Percentiles rank a stretch among this genome's conserved stretches.
These are phyloP conservation scores for Melanotaenia maccullochi DNA, from an alignment of 2,797 vertebrate genomes.

Conservation along the genomic window DNA sequence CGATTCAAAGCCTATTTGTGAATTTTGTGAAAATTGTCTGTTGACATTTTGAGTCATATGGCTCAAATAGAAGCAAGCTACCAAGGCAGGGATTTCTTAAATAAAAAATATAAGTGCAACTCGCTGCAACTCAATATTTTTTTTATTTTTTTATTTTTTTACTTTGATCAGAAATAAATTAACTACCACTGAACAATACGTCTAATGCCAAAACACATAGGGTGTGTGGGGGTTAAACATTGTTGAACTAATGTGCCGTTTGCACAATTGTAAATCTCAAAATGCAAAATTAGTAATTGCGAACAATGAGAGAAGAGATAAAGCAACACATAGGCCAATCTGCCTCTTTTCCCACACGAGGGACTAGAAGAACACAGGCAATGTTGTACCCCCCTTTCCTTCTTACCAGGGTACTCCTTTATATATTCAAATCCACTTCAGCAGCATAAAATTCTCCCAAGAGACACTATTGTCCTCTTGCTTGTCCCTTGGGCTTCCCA, in stretches of 20 bases:
- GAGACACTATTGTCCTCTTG: slow-evolving; percentile 84
- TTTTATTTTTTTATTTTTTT: slow-evolving; percentile 15
- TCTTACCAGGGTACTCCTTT: slow-evolving; percentile 78
- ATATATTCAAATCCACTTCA: slow-evolving; percentile 87
- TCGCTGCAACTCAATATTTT: slow-evolving; percentile 1
- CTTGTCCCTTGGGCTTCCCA: slow-evolving; percentile 83
- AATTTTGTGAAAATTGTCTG: not conserved
- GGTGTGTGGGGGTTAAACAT: slow-evolving; percentile 36
- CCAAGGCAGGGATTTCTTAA: slow-evolving; percentile 12
- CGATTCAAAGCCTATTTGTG: not conserved
- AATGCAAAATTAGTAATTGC: slow-evolving; percentile 72
- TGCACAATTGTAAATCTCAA: slow-evolving; percentile 65
- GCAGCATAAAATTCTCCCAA: slow-evolving; percentile 86
- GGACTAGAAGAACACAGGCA: slow-evolving; percentile 75
- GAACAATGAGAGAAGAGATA: slow-evolving; percentile 53
- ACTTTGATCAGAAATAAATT: slow-evolving; percentile 43
- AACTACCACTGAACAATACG: slow-evolving; percentile 26
- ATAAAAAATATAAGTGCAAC: slow-evolving; percentile 27
- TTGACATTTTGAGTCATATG: not conserved
- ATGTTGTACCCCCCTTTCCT: slow-evolving; percentile 71
- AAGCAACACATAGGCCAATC: slow-evolving; percentile 59
- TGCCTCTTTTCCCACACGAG: slow-evolving; percentile 73
- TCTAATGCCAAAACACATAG: slow-evolving; percentile 20
- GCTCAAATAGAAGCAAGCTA: not conserved
- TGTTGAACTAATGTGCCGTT: slow-evolving; percentile 29